phyloP scores from a whole-genome alignment of 1,140 invertebrate species.

The Colletes latitarsis region DNA sequence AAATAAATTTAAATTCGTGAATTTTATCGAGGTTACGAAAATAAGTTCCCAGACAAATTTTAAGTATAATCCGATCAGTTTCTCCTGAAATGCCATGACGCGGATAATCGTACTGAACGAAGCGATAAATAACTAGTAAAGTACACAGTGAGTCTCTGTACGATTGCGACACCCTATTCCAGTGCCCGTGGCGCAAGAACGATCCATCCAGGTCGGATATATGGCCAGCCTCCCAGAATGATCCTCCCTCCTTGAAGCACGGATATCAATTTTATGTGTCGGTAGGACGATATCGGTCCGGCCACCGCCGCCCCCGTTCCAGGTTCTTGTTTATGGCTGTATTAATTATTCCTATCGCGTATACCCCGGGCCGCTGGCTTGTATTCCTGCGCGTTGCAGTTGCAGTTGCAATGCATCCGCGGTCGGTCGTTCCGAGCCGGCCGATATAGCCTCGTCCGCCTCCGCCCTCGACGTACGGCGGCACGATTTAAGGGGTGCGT shows the following conservation, averaged over 20 bases:
- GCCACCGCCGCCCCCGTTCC: slow-evolving; percentile 15
- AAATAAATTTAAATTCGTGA: too few relatives aligned
- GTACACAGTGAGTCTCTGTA: slow-evolving; percentile 3
- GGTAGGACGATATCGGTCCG: slow-evolving; percentile 62
- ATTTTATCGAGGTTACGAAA: too few relatives aligned
- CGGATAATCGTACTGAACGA: slow-evolving; percentile 9
- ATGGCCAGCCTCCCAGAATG: slow-evolving; percentile 33
- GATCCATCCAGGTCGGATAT: slow-evolving; percentile 30
- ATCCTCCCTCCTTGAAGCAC: slow-evolving; percentile 47
- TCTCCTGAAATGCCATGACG: too few relatives aligned
- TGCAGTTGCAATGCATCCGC: slow-evolving; percentile 67
- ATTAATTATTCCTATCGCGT: slow-evolving; percentile 75
- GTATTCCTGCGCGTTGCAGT: slow-evolving; percentile 58
- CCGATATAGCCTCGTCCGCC: slow-evolving; percentile 57
- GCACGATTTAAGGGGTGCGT: slow-evolving; percentile 58
- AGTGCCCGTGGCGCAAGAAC: neutral
- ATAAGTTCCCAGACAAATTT: too few relatives aligned
- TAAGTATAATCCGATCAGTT: too few relatives aligned
- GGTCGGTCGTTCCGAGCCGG: slow-evolving; percentile 57
- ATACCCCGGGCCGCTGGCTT: slow-evolving; percentile 51
- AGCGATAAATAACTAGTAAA: slow-evolving; percentile 28
- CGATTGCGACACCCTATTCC: slow-evolving; percentile 13
- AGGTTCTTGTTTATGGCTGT: slow-evolving; percentile 67
- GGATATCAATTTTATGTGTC: slow-evolving; percentile 69
- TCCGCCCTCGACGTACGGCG: neutral